Evolutionary conservation across 2,797 vertebrate genomes (phyloP).

Genomic region (Silurus lanzhouensis): DNA sequence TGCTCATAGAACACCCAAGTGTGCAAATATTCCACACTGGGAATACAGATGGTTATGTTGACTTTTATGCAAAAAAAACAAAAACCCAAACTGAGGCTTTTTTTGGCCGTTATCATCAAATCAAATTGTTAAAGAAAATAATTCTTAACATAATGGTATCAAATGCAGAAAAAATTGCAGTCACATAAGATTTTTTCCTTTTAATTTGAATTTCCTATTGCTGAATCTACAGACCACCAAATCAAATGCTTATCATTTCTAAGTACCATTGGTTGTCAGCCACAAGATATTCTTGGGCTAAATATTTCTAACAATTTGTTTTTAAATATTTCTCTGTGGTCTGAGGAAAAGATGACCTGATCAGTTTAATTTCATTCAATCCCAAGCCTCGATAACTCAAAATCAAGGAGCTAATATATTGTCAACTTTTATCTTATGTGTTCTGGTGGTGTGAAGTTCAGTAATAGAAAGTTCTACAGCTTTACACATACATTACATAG

Average conservation of each 20-base stretch:
- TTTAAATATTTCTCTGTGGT: neutral
- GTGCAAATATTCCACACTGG: slow-evolving; percentile 15
- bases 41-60: slow-evolving; percentile 12
- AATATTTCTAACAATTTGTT: too few relatives aligned
- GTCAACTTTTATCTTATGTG: neutral
- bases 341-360: neutral
- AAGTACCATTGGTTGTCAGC: neutral
- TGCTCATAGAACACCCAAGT: slow-evolving; percentile 8
- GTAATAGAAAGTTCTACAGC: neutral
- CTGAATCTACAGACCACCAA: neutral
- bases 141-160: neutral
- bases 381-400: neutral
- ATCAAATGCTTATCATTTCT: neutral
- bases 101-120: neutral
- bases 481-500: neutral
- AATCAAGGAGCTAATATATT: neutral
- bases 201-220: neutral
- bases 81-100: too few relatives aligned
- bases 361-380: neutral
- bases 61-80: neutral
- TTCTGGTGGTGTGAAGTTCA: neutral
- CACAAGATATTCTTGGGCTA: too few relatives aligned
- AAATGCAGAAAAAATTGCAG: neutral
- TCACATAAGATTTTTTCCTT: neutral
- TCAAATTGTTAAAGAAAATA: too few relatives aligned